Conservation (phyloP, 2,888 invertebrate genomes). For the Polylopha cassiicola region DNA sequence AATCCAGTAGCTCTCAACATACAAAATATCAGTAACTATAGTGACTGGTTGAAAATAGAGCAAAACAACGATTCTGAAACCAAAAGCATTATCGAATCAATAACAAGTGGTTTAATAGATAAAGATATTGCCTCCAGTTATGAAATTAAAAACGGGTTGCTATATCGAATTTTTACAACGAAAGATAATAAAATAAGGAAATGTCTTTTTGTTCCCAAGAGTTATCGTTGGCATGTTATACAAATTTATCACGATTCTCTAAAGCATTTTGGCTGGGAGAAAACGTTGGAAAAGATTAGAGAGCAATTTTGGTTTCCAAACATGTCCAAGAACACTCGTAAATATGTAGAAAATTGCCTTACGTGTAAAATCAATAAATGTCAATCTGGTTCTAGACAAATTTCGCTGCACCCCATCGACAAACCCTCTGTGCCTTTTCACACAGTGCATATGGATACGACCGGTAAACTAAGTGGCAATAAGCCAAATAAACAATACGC, state of each 20-base stretch:
- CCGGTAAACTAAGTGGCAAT: constrained; percentile 15
- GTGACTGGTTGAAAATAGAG: constrained; percentile 22
- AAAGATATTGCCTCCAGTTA: neutral
- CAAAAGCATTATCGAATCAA: constrained; percentile 4
- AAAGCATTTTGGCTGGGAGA: constrained; percentile 19
- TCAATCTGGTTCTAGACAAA: constrained; percentile 9
- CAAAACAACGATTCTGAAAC: constrained; percentile 16
- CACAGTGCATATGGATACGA: constrained; percentile 15
- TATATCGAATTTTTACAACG: constrained; percentile 6
- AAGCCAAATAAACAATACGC: constrained; percentile 17
- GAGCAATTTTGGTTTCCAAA: constrained; percentile 19
- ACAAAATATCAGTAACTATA: constrained; percentile 1
- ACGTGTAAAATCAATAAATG: constrained; percentile 11
- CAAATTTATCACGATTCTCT: constrained; percentile 9
- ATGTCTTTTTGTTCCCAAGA: constrained; percentile 7
- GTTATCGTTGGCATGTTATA: constrained; percentile 12
- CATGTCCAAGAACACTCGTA: constrained; percentile 1
- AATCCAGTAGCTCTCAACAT: constrained; percentile 1
- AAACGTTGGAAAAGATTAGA: constrained; percentile 10
- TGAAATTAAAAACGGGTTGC: constrained; percentile 6
- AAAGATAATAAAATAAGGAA: neutral
- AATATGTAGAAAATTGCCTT: constrained; percentile 13
- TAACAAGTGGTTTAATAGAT: constrained; percentile 3
- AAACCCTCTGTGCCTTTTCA: constrained; percentile 11
- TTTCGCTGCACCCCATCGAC: constrained; percentile 14